These are phyloP conservation scores for Caranx melampygus DNA, from an alignment of 2,113 vertebrate genomes.

Conservation along the genomic window DNA sequence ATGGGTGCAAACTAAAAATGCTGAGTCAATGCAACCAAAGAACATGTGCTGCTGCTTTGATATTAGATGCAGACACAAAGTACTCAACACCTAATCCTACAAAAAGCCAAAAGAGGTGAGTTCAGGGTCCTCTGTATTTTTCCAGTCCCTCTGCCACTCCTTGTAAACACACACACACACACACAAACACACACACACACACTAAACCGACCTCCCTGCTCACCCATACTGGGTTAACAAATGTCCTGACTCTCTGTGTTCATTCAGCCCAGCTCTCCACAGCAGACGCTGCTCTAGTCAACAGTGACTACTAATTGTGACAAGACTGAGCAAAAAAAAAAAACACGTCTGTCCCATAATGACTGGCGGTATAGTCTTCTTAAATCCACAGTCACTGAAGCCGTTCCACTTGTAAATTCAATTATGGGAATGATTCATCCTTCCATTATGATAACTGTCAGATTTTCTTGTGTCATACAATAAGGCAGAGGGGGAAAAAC, in stretches of 20 bases:
- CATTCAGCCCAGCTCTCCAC: slow-evolving; percentile 45
- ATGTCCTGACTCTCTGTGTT: slow-evolving; percentile 19
- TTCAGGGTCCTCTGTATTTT: slow-evolving; percentile 36
- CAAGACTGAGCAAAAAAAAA: slow-evolving; percentile 57
- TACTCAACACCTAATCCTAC: slow-evolving; percentile 47
- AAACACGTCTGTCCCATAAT: slow-evolving; percentile 54
- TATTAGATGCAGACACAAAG: slow-evolving; percentile 54
- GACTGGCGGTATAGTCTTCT: slow-evolving; percentile 52
- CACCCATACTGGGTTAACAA: slow-evolving; percentile 37
- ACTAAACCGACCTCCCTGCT: slow-evolving; percentile 15
- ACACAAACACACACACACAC: slow-evolving; percentile 30
- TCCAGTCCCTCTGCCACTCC: slow-evolving; percentile 6
- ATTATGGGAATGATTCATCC: slow-evolving; percentile 82
- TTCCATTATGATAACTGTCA: slow-evolving; percentile 84
- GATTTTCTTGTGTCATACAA: slow-evolving; percentile 81
- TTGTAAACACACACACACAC: slow-evolving; percentile 8
- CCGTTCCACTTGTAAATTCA: slow-evolving; percentile 82
- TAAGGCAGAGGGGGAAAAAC: slow-evolving; percentile 73
- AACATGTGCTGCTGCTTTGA: slow-evolving; percentile 53
- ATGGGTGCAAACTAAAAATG: slow-evolving; percentile 48
- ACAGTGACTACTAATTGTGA: slow-evolving; percentile 58
- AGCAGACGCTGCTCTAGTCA: slow-evolving; percentile 33
- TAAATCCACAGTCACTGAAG: slow-evolving; percentile 70
- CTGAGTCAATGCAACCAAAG: slow-evolving; percentile 59
- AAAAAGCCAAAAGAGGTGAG: slow-evolving; percentile 39